Percentiles rank a stretch among this genome's conserved stretches.
These are phyloP conservation scores for Nerophis lumbriciformis DNA, from an alignment of 2,113 vertebrate species.

Conservation along the genomic window DNA sequence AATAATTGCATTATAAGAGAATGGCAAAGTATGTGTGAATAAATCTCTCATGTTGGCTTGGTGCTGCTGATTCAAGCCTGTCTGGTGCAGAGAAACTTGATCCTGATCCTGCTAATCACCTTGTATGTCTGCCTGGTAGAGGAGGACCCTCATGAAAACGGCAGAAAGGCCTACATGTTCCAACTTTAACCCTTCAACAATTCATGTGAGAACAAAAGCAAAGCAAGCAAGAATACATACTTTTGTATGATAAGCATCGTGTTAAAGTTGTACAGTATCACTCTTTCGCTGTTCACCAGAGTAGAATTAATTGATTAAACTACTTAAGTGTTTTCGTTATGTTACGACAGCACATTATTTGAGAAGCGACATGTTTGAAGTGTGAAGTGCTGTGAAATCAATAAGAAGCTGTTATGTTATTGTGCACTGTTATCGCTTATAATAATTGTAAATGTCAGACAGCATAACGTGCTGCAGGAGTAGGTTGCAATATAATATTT, in stretches of 20 bases:
- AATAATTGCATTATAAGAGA: background rate
- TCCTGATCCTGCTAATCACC: conserved; percentile 38
- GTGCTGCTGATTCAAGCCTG: conserved; percentile 30
- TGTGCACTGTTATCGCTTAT: conserved; percentile 7
- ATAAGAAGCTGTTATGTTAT: conserved; percentile 33
- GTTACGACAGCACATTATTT: conserved; percentile 16
- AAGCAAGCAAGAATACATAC: too few species aligned
- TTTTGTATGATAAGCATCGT: too few species aligned
- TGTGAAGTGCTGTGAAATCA: conserved; percentile 32
- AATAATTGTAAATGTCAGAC: conserved; percentile 25
- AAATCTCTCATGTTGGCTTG: conserved; percentile 24
- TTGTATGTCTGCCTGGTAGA: conserved; percentile 27
- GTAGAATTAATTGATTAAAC: conserved; percentile 7
- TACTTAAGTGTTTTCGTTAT: conserved; percentile 14
- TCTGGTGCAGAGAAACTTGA: conserved; percentile 43
- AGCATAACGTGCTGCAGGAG: conserved; percentile 7
- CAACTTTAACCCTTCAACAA: conserved; percentile 38
- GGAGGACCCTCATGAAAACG: conserved; percentile 30
- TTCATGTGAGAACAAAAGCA: background rate
- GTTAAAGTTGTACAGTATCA: too few species aligned
- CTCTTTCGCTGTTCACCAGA: background rate
- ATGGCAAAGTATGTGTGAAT: background rate
- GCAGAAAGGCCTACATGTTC: conserved; percentile 5
- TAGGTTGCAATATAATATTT: conserved; percentile 2
- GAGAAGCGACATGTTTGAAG: conserved; percentile 25